These are phyloP conservation scores for Ennomos erosarius DNA, from an alignment of 2,888 invertebrate genomes.

Conservation along the genomic window DNA sequence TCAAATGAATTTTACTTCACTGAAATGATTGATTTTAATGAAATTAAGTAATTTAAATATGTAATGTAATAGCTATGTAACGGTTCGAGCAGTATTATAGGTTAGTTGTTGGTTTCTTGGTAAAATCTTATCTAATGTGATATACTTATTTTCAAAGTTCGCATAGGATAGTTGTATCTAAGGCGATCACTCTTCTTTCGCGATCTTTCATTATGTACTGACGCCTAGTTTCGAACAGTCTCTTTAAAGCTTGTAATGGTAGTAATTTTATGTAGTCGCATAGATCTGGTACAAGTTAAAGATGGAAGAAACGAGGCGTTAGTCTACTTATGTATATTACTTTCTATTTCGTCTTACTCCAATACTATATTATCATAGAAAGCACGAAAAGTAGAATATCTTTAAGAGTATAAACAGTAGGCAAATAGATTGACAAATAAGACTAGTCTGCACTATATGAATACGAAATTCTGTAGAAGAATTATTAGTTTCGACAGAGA, in stretches of 20 bases:
- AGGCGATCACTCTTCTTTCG: slow-evolving; percentile 28
- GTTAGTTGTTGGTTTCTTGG: slow-evolving; percentile 74
- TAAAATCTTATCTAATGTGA: slow-evolving; percentile 73
- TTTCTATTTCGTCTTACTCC: slow-evolving; percentile 29
- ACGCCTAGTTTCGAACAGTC: no score
- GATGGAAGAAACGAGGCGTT: no score
- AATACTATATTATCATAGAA: slow-evolving; percentile 24
- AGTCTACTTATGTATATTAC: slow-evolving; percentile 30
- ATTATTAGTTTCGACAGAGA: slow-evolving; percentile 2
- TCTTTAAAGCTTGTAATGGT: no score
- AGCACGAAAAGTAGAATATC: slow-evolving; percentile 29
- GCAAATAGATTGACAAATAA: slow-evolving; percentile 29
- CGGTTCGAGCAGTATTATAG: slow-evolving; percentile 82
- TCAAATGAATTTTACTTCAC: slow-evolving; percentile 77
- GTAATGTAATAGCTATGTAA: slow-evolving; percentile 66
- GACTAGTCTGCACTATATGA: slow-evolving; percentile 27
- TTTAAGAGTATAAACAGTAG: slow-evolving; percentile 24
- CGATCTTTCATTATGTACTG: slow-evolving; percentile 35
- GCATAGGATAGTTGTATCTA: slow-evolving; percentile 59
- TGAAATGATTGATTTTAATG: slow-evolving; percentile 68
- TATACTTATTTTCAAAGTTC: slow-evolving; percentile 61
- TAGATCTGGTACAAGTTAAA: no score
- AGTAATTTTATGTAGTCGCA: no score
- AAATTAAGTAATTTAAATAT: slow-evolving; percentile 62
- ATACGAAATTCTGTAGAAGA: slow-evolving; percentile 9